Evolutionary conservation across 2,888 invertebrate genomes (phyloP), one percentile per base, ranked within the genome.

Genomic region (Cephus rjabovi): DNA sequence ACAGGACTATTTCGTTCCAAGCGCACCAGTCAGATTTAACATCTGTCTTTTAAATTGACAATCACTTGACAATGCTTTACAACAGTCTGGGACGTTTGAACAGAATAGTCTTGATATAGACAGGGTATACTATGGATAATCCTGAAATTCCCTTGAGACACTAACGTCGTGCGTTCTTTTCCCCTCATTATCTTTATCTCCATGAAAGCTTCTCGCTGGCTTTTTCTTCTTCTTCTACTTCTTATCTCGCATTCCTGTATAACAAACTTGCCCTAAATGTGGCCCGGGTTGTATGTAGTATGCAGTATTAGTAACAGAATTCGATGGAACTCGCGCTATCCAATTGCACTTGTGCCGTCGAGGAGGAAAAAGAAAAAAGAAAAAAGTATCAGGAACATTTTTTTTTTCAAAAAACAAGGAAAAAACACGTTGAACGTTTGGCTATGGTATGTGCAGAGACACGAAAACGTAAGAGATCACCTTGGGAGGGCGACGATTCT

Each of bases 401-500:
- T 3, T 71, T 23, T 23, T 30, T 33, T 73, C 33, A 73, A 2
- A 2, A 56, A 56, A 56, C 23, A 56, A 23, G 12, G 4, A 37
- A 56, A 40, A 56, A 56, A 56, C 9, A 56, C 40, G 23, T 56
- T 56, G 15, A 40, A 71, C 31, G 71, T 71, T 71, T 71, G 31
- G 31, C 71, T 71, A 56, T 56, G 40, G 35, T 74, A 30, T 74
- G 74, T 74, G 88, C 90, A 90, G 91, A 91, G 84, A 83, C 89
- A 88, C 90, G 91, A 85, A 89, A 89, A 84, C 86, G 88, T 87
- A 91, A 90, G 88, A 91, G 89, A 88, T 91, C 90, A 84, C 85
- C 86, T 83, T 91, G 91, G 89, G 88, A 89, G 85, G 92, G 91
- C 86, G 92, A 94, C 83, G 93, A 93, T 85, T 93, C 93, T 78